Base-by-base conservation (phyloP, 2,888 invertebrate genomes). In the Ariolimax columbianus region DNA sequence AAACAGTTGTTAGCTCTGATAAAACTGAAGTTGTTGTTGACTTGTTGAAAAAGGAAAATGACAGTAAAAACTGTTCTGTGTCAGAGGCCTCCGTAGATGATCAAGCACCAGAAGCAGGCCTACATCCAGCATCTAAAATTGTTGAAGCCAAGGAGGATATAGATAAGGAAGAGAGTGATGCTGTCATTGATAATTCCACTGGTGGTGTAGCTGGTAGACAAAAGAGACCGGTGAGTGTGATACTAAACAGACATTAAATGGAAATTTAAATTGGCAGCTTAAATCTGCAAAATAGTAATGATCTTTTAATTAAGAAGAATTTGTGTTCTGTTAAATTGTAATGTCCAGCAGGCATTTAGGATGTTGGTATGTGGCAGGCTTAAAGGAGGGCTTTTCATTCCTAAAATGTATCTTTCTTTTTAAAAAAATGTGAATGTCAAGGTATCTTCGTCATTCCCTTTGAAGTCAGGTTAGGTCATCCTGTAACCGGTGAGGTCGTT, bases 121-220 rank as follows among this genome's bases (percentile, higher is more conserved):
- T 3, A 23, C n/a, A 17, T 1, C 26, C 26, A 1, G 23, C 9
- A 6, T 6, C 36, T 6, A 36, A 75, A 33, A 3, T 7, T 75
- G 43, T 30, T 73, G 82, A 38, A n/a, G 63, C 30, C n/a, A 38
- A 36, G n/a, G 26, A 55, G 26, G 66, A 43, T 82, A 40, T 40
- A 19, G 43, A 70, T 82, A 77, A 80, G 63, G 59, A 86, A 82
- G 59, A 40, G 30, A 59, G 19, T 77, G 47, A 19, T 51, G 51
- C 19, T 33, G 77, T 38, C 36, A 38, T 6, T n/a, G 59, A 38
- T 26, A 73, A 43, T 43, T 26, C 77, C 33, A 51, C 55, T 51
- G 55, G 55, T 11, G 55, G 36, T 77, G 77, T 19, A 9, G 26
- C 7, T n/a, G 38, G 0, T n/a, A 47, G 43, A 43, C 30, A 36